Conservation (phyloP, 2,888 invertebrate species). For the Melikaiella ostensackeni region DNA sequence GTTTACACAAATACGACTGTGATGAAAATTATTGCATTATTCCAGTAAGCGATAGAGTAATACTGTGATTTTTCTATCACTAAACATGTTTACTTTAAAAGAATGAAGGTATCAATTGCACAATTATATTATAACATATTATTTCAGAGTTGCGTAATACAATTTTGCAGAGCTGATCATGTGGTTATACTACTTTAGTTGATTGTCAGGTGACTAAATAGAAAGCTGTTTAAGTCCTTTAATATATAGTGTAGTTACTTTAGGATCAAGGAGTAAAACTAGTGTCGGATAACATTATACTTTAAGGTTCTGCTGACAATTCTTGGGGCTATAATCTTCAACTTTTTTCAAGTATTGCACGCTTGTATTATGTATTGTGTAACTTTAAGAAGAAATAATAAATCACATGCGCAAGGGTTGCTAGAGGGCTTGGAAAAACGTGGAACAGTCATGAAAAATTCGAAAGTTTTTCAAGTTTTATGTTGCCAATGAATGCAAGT, state of each 20-base stretch:
- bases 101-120: not conserved
- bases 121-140: not conserved
- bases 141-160: not conserved
- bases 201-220: not conserved
- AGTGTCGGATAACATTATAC: not conserved
- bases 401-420: not conserved
- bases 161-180: not conserved
- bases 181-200: not conserved
- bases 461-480: not conserved
- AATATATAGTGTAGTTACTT: not conserved
- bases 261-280: not conserved
- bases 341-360: not conserved
- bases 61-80: not conserved
- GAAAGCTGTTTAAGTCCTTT: not conserved
- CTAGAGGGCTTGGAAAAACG: not conserved
- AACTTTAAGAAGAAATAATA: not conserved
- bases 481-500: no score
- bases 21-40: not conserved
- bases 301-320: not conserved
- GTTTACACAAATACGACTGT: not conserved
- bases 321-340: not conserved
- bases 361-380: not conserved
- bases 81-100: not conserved
- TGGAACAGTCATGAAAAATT: not conserved
- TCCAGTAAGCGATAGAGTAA: no score